These are phyloP conservation scores for Acanthochromis polyacanthus DNA, from an alignment of 2,113 vertebrate species.

Conservation along the genomic window DNA sequence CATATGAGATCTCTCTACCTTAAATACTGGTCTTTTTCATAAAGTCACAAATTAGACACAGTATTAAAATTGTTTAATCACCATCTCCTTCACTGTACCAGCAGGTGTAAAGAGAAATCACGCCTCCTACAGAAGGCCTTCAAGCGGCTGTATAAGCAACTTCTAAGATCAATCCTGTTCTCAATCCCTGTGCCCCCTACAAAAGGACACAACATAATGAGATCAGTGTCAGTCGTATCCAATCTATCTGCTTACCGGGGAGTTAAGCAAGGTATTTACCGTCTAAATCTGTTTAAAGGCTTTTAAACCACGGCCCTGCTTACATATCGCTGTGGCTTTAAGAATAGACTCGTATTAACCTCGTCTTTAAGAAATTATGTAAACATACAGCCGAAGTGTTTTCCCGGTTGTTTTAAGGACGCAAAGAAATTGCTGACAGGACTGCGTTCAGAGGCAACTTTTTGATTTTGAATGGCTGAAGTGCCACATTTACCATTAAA, in stretches of 20 bases:
- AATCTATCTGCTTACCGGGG: conserved; percentile 66
- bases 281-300: conserved; percentile 69
- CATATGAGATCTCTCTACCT: too few species aligned
- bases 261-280: conserved; percentile 67
- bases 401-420: background rate
- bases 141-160: conserved; percentile 40
- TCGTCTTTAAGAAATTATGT: background rate
- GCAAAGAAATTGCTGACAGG: background rate
- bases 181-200: conserved; percentile 50
- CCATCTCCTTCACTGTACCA: too few species aligned
- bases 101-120: background rate
- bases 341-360: background rate
- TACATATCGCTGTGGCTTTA: conserved; percentile 27
- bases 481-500: too few species aligned
- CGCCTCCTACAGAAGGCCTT: background rate
- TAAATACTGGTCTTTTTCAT: too few species aligned
- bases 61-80: too few species aligned
- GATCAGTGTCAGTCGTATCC: conserved; percentile 61
- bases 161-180: conserved; percentile 52
- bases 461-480: too few species aligned
- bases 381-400: background rate
- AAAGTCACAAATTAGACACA: too few species aligned
- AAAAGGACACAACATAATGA: conserved; percentile 64
- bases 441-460: too few species aligned
- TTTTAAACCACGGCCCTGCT: conserved; percentile 43